Conservation (phyloP, 2,113 vertebrate species). For the Camelus dromedarius region DNA sequence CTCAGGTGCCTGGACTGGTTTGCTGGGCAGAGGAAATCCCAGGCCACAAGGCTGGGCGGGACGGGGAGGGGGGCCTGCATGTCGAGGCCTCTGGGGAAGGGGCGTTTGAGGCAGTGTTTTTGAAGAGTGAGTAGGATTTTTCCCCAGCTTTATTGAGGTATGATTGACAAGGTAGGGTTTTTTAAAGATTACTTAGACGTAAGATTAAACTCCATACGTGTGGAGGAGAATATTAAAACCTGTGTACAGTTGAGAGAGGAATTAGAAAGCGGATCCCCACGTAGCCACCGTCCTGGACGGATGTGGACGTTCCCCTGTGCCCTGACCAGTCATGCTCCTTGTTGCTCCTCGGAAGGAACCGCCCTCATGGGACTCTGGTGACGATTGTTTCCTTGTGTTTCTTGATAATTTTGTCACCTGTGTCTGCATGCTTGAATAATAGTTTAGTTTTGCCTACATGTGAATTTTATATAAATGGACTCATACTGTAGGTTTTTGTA, state of each 20-base stretch:
- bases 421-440: neutral
- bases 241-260: neutral
- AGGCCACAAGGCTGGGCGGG: neutral
- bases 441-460: slow-evolving; percentile 49
- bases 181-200: neutral
- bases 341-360: neutral
- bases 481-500: neutral
- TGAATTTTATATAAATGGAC: slow-evolving; percentile 32
- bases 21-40: neutral
- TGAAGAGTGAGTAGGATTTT: slow-evolving; percentile 6
- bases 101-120: slow-evolving; percentile 1
- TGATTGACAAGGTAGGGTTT: neutral
- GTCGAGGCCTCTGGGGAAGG: neutral
- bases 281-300: neutral
- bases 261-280: neutral
- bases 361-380: slow-evolving; percentile 3
- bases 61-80: neutral
- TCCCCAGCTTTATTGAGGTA: neutral
- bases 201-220: neutral
- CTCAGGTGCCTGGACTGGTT: neutral
- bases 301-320: neutral
- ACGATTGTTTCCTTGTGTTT: neutral
- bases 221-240: neutral
- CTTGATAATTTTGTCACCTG: neutral
- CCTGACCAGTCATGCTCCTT: neutral